phyloP scores from a whole-genome alignment of 2,113 vertebrate species.

The Trogon melanurus region DNA sequence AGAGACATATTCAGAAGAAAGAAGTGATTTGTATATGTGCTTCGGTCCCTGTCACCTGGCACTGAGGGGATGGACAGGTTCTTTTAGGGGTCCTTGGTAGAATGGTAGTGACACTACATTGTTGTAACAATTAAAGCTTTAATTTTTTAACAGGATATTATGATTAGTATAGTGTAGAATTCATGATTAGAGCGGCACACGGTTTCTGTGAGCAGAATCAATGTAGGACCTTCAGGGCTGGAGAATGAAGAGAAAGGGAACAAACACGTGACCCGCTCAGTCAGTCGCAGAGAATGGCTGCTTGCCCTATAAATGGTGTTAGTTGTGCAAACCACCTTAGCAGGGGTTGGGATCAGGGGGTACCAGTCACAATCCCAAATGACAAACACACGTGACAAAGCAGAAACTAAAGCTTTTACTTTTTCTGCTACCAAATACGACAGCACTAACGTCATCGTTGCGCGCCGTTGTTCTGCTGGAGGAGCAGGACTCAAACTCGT shows the following conservation, averaged over 20 bases:
- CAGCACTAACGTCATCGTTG: not conserved
- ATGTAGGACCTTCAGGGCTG: not conserved
- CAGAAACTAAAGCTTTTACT: too few species aligned
- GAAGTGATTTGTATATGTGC: not conserved
- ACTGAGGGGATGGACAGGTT: not conserved
- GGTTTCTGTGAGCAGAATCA: not conserved
- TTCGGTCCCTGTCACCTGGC: not conserved
- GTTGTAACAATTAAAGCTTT: not conserved
- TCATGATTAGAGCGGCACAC: not conserved
- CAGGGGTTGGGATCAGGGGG: not conserved
- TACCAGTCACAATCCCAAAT: not conserved
- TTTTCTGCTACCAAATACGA: too few species aligned
- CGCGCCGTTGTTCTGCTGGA: not conserved
- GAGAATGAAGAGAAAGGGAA: not conserved
- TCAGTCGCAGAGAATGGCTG: not conserved
- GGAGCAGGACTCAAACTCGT: not conserved
- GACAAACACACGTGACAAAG: too few species aligned
- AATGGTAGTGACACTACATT: not conserved
- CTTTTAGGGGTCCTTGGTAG: not conserved
- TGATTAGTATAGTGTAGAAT: not conserved
- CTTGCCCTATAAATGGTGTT: not conserved
- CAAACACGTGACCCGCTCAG: accelerated
- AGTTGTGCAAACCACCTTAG: not conserved
- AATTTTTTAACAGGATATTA: not conserved
- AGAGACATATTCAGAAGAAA: not conserved